Conservation (phyloP, 2,113 vertebrate genomes). For the Neofelis nebulosa region DNA sequence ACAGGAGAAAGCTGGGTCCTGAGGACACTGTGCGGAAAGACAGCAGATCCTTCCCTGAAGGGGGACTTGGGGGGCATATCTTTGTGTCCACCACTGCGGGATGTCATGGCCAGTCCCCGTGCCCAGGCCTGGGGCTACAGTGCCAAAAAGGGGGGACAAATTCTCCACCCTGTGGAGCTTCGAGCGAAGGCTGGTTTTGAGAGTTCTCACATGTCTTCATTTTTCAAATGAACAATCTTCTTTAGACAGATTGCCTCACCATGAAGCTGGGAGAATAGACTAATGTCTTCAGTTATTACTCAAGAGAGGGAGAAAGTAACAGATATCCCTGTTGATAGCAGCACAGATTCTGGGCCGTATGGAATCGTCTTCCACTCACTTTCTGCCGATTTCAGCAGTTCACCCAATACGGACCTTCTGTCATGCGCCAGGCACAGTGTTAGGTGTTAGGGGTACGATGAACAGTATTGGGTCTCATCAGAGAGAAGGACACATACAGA, state of each 20-base stretch:
- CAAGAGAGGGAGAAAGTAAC: background rate
- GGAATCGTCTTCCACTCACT: background rate
- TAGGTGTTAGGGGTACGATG: background rate
- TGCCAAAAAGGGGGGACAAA: background rate
- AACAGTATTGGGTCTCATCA: background rate
- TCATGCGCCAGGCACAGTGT: background rate
- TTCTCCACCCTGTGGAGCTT: background rate
- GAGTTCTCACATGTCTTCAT: background rate
- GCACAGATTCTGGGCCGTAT: background rate
- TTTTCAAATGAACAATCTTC: background rate
- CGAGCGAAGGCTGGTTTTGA: background rate
- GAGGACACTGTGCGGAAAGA: background rate
- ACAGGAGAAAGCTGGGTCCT: background rate
- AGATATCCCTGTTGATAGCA: background rate
- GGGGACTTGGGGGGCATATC: background rate
- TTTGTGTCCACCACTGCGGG: background rate
- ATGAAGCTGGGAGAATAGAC: background rate
- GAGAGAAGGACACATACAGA: background rate
- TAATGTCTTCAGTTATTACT: background rate
- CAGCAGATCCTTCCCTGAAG: background rate
- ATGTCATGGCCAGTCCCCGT: background rate
- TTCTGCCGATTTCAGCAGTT: background rate
- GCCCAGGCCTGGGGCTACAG: background rate
- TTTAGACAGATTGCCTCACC: background rate
- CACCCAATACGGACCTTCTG: background rate